phyloP scores from a whole-genome alignment of 2,888 invertebrate genomes.

The Beris chalybata region DNA sequence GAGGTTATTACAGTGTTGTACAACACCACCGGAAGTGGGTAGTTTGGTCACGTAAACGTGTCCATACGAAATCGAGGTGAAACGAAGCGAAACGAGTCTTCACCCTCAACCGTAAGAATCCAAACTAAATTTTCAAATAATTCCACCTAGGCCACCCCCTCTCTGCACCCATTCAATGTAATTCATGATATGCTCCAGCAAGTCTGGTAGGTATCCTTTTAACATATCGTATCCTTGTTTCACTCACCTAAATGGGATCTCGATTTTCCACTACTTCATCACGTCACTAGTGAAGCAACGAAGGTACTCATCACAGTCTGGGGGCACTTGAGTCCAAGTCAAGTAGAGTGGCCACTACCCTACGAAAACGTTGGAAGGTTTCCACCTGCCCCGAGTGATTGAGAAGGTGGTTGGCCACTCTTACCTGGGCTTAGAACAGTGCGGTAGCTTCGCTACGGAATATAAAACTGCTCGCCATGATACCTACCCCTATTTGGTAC shows the following conservation, averaged over 20 bases:
- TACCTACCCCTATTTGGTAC: too few species aligned
- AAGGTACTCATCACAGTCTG: too few species aligned
- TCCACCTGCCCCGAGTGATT: too few species aligned
- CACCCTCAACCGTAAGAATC: constrained; percentile 17
- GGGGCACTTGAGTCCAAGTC: too few species aligned
- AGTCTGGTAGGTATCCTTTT: constrained; percentile 18
- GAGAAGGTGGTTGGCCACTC: too few species aligned
- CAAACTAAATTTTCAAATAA: neutral
- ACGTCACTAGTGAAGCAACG: neutral
- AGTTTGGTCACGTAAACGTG: constrained; percentile 31
- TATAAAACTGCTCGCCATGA: too few species aligned
- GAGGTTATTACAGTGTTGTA: constrained; percentile 21
- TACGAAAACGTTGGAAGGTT: too few species aligned
- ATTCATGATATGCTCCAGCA: constrained; percentile 21
- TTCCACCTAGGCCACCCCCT: constrained; percentile 7
- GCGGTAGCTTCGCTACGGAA: too few species aligned
- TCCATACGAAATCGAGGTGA: constrained; percentile 3
- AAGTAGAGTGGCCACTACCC: too few species aligned
- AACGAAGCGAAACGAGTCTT: constrained; percentile 23
- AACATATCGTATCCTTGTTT: constrained; percentile 27
- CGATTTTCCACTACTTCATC: neutral
- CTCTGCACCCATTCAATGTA: constrained; percentile 9
- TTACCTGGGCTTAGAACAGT: too few species aligned
- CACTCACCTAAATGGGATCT: constrained; percentile 14
- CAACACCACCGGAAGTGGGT: constrained; percentile 26